These are phyloP conservation scores for Sclerodermus sp. DNA, from an alignment of 2,888 invertebrate genomes.

Conservation along the genomic window DNA sequence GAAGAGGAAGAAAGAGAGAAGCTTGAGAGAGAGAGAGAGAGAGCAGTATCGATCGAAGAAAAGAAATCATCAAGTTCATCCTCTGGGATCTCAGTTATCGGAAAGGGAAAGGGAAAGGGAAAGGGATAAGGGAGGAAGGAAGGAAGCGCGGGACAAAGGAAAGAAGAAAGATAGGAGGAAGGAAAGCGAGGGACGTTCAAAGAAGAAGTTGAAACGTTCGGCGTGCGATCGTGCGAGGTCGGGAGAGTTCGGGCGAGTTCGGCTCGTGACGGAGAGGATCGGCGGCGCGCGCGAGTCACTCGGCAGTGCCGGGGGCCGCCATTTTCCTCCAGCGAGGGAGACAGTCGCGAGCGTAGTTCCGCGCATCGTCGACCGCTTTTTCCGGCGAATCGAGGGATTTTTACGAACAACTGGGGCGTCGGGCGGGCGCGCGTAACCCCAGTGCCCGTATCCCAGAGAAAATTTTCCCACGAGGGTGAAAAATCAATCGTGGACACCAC, in stretches of 20 bases:
- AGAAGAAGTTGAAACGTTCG: no score
- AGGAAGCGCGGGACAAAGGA: no score
- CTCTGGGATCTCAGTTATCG: no score
- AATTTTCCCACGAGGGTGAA: conserved; percentile 30
- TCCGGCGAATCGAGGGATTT: conserved; percentile 38
- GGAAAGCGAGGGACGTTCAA: no score
- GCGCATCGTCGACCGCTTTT: conserved; percentile 34
- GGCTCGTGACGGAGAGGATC: conserved; percentile 43
- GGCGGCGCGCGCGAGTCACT: conserved; percentile 50
- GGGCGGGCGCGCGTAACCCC: conserved; percentile 42
- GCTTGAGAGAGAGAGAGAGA: no score
- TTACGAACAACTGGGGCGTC: conserved; percentile 36
- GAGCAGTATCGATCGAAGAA: no score
- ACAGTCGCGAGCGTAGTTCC: conserved; percentile 48
- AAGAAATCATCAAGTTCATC: no score
- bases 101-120: no score
- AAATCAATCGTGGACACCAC: conserved; percentile 19
- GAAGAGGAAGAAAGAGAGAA: no score
- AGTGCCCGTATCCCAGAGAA: conserved; percentile 36
- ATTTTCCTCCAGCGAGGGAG: conserved; percentile 55
- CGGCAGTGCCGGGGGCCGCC: conserved; percentile 51
- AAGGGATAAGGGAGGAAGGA: no score
- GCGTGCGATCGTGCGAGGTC: conserved; percentile 20
- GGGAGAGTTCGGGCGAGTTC: conserved; percentile 25
- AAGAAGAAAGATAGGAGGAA: no score